Conservation (phyloP, 2,888 invertebrate genomes). For the Rapana venosa region DNA sequence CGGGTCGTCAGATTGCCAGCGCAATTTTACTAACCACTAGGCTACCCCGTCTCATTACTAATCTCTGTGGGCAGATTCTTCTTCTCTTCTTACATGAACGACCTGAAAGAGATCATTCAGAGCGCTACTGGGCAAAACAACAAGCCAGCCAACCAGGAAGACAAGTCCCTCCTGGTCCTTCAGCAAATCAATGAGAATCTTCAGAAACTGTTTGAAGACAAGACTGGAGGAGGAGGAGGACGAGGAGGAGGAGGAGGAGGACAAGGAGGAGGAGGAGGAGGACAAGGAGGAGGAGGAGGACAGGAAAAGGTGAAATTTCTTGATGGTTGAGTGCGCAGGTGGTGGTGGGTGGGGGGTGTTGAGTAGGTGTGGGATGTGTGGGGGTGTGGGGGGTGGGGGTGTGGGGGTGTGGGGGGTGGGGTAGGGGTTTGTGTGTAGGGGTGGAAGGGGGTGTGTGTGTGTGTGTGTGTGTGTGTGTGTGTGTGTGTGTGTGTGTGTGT, state of each 20-base stretch:
- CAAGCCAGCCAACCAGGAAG: neutral
- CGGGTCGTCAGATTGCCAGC: too few species aligned
- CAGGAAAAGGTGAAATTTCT: neutral
- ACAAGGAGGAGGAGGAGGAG: neutral
- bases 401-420: too few species aligned
- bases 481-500: too few species aligned
- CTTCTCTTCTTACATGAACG: constrained; percentile 29
- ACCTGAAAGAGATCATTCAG: constrained; percentile 42
- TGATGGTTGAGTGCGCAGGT: too few species aligned
- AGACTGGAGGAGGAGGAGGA: neutral
- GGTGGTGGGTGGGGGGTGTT: neutral
- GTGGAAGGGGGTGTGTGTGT: too few species aligned
- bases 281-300: neutral
- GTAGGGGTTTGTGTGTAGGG: too few species aligned
- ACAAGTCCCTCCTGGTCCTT: constrained; percentile 22
- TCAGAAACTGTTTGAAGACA: neutral
- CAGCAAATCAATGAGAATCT: constrained; percentile 38
- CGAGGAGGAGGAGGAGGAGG: neutral
- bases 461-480: too few species aligned
- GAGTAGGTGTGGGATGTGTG: too few species aligned
- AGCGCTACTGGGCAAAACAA: neutral
- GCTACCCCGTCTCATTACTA: too few species aligned
- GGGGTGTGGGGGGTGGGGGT: too few species aligned
- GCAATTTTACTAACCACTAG: too few species aligned
- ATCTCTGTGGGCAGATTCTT: constrained; percentile 22